Evolutionary conservation across 1,140 invertebrate genomes (phyloP).

Genomic region (Apis cerana): DNA sequence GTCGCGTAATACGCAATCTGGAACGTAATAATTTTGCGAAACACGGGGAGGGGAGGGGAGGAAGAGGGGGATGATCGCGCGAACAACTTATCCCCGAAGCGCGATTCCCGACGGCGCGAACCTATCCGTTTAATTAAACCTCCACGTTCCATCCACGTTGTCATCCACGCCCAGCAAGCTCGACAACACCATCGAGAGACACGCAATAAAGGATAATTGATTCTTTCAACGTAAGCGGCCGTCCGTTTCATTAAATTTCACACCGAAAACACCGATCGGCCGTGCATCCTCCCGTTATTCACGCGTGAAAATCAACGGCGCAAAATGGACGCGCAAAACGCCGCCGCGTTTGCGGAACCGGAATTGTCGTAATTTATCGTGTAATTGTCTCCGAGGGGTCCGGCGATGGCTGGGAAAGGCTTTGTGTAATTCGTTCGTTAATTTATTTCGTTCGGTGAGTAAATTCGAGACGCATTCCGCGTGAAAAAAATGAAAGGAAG

Average conservation of each 20-base stretch:
- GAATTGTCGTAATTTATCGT: conserved; percentile 33
- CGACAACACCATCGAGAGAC: neutral
- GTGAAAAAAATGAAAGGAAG: neutral
- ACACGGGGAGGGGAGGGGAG: neutral
- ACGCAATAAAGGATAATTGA: conserved; percentile 44
- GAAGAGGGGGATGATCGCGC: conserved; percentile 38
- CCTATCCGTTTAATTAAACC: conserved; percentile 44
- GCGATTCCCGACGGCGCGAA: neutral
- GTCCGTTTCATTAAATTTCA: conserved; percentile 32
- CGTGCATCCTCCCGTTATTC: too few species aligned
- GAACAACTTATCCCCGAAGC: conserved; percentile 33
- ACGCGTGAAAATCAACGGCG: neutral
- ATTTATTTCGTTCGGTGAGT: neutral
- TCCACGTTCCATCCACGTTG: neutral
- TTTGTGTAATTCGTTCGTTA: conserved; percentile 36
- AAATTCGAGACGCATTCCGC: neutral
- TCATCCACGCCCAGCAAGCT: neutral
- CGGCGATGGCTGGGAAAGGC: conserved; percentile 4
- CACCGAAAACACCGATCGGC: conserved; percentile 11
- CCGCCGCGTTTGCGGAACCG: conserved; percentile 22
- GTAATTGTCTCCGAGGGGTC: conserved; percentile 25
- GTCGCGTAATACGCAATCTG: conserved; percentile 21
- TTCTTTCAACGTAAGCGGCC: conserved; percentile 36
- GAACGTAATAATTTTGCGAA: conserved; percentile 8
- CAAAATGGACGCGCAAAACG: neutral